Evolutionary conservation across 1,140 invertebrate genomes (phyloP), one percentile per base, ranked within the genome.

Genomic region (Sinonovacula constricta): DNA sequence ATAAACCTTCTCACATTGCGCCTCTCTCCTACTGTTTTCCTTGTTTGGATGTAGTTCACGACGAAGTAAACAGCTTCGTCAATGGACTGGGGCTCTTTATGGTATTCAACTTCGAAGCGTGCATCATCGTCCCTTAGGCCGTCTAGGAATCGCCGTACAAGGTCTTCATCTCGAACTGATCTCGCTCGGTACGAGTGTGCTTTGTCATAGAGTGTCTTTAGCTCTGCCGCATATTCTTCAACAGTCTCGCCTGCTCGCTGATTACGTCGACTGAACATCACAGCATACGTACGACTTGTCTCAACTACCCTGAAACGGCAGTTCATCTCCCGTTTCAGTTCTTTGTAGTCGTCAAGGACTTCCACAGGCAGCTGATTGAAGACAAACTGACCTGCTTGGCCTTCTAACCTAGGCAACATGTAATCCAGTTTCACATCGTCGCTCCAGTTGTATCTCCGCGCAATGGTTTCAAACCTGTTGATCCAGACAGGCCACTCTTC

Each of bases 221-320:
- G 36, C 12, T 81, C 79, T 26, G 79, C 54, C 5, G 79, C 79
- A 49, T 69, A 81, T 45, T 69, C 70, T 36, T 80, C 63, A 34
- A 49, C n/a, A 14, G 39, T 53, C 63, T 80, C 79, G 30, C 56
- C 31, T n/a, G 14, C 49, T 12, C 24, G 36, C 39, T 77, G 72
- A 18, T 31, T 49, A 3, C 60, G 0, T 24, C 62, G 22, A 34
- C 51, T 71, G 45, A 81, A 77, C 28, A 71, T 59, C 22, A 51
- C 53, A 31, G 49, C 59, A 53, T 68, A 81, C 0, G 72, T 45
- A 31, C 57, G 63, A 3, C 66, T 22, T n/a, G 65, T 77, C 31
- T 81, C 79, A 10, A 81, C 60, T n/a, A 67, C 51, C 12, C 62
- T 45, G 60, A 66, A 81, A 12, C 71, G 66, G n/a, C 54, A 59